Base-by-base conservation (phyloP, 2,797 vertebrate species). In the Triplophysa bombifrons region DNA sequence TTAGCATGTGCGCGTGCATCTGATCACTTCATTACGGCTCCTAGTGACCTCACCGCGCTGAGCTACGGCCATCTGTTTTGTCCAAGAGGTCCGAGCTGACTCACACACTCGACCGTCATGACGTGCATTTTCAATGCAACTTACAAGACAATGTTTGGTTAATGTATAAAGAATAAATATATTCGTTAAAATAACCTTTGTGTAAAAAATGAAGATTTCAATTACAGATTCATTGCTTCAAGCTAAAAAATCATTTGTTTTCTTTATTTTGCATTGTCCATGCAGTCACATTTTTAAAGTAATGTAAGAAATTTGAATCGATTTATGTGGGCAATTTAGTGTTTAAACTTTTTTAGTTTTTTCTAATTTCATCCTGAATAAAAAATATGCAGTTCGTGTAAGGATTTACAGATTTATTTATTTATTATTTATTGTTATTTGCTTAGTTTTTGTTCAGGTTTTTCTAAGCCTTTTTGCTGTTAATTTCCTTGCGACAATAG, bases 11-110 rank as follows among this genome's bases (percentile, higher is more conserved):
- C 74, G 78, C 79, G 82, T 85, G 84, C 81, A 84, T 87, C 85
- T 87, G 80, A 84, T 87, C 78, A 84, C 84, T 85, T 86, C 85
- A 86, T 86, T 86, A 86, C 82, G 77, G 80, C 68, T 78, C 46
- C 1, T 25, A 82, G 77, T 84, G 84, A 81, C 81, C 84, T 78
- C 81, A 75, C 53, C 22, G 70, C 58, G 64, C 78, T 3, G 46
- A 78, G 58, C 61, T 74, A 41, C n/a, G 58, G 83, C 80, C 72
- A 77, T 83, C 77, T 76, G 75, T 73, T 84, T 76, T 56, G 69
- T 71, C 34, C 63, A 12, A 75, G 46, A 69, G 55, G 71, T 63
- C 71, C 77, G 41, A 70, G 78, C 55, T 55, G 63, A 65, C 46
- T 25, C 6, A 56, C 56, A 76, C 61, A 11, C 60, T 13, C 38